These are phyloP conservation scores for Caenorhabditis afra DNA, from an alignment of 2,888 invertebrate species.

Conservation along the genomic window DNA sequence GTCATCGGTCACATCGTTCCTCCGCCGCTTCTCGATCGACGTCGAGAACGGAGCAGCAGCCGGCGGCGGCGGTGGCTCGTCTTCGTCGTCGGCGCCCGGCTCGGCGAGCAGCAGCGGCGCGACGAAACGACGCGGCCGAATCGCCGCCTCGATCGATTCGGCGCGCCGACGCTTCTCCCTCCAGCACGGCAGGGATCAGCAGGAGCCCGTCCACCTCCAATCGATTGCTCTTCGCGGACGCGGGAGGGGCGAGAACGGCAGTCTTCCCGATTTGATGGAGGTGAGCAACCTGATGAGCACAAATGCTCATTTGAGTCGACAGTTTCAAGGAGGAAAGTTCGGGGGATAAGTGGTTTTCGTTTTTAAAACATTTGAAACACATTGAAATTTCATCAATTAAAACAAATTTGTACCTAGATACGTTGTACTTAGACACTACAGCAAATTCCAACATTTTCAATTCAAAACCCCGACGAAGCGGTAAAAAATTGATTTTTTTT, in stretches of 20 bases:
- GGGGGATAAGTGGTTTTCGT: no score
- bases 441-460: no score
- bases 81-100: slow-evolving; percentile 49
- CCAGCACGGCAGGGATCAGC: slow-evolving; percentile 46
- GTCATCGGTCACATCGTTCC: slow-evolving; percentile 67
- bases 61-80: slow-evolving; percentile 39
- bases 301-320: no score
- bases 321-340: no score
- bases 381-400: no score
- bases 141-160: slow-evolving; percentile 62
- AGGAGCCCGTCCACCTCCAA: slow-evolving; percentile 48
- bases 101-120: slow-evolving; percentile 40
- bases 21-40: slow-evolving; percentile 69
- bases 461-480: no score
- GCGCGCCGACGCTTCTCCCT: slow-evolving; percentile 69
- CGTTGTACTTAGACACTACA: no score
- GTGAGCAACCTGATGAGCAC: slow-evolving; percentile 23
- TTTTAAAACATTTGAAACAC: no score
- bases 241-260: slow-evolving; percentile 48
- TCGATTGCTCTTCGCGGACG: slow-evolving; percentile 44
- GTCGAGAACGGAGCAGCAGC: slow-evolving; percentile 24
- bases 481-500: no score
- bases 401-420: no score
- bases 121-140: slow-evolving; percentile 43
- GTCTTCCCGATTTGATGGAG: slow-evolving; percentile 57